phyloP scores from a whole-genome alignment of 2,888 invertebrate species.

The Syrphus vitripennis region DNA sequence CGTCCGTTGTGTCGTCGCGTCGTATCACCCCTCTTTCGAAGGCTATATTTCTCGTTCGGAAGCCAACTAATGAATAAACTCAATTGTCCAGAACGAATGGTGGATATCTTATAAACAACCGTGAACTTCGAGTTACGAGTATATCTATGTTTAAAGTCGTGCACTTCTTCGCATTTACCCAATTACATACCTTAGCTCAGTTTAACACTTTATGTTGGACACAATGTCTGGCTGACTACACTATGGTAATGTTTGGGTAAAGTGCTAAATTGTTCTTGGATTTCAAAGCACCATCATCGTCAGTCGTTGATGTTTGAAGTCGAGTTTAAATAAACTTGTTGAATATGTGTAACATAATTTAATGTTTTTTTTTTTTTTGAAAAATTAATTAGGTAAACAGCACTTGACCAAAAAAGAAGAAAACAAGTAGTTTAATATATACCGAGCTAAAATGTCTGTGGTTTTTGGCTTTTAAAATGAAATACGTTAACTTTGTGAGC shows the following conservation, averaged over 20 bases:
- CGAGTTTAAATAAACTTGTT: slow-evolving; percentile 45
- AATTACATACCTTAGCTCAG: slow-evolving; percentile 51
- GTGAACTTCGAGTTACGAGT: neutral
- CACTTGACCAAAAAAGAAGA: slow-evolving; percentile 32
- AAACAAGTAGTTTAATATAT: neutral
- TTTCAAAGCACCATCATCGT: slow-evolving; percentile 21
- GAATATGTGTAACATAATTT: slow-evolving; percentile 58
- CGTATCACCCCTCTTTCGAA: slow-evolving; percentile 39
- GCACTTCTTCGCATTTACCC: slow-evolving; percentile 58
- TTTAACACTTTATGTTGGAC: slow-evolving; percentile 49
- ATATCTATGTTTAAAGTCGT: slow-evolving; percentile 41
- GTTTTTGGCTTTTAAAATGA: neutral
- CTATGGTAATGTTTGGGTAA: slow-evolving; percentile 49
- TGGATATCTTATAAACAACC: slow-evolving; percentile 45
- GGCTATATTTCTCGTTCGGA: slow-evolving; percentile 55
- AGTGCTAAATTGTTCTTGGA: slow-evolving; percentile 64
- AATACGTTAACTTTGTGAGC: neutral
- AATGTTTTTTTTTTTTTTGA: slow-evolving; percentile 36
- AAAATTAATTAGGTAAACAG: slow-evolving; percentile 64
- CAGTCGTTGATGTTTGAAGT: slow-evolving; percentile 3
- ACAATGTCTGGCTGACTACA: slow-evolving; percentile 24
- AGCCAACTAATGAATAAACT: slow-evolving; percentile 62
- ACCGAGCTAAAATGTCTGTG: neutral
- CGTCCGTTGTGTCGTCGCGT: no score
- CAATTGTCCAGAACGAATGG: slow-evolving; percentile 55